These are phyloP conservation scores for Zeuzera pyrina DNA, from an alignment of 2,888 invertebrate genomes.

Conservation along the genomic window DNA sequence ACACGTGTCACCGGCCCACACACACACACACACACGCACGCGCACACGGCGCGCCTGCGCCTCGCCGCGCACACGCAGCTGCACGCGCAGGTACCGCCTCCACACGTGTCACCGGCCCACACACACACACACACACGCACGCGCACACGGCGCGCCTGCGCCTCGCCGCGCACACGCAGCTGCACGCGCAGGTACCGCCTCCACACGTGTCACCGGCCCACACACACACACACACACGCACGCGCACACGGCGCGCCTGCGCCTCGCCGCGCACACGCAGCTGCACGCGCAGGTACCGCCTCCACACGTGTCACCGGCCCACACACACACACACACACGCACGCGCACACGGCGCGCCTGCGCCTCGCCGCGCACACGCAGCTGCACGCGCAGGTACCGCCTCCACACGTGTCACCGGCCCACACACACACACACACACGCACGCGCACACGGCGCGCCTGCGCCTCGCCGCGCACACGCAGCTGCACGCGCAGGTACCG, in stretches of 20 bases:
- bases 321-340: conserved; percentile 21
- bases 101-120: no score
- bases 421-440: conserved; percentile 22
- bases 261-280: conserved; percentile 29
- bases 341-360: conserved; percentile 24
- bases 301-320: no score
- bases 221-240: conserved; percentile 22
- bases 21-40: conserved; percentile 21
- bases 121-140: conserved; percentile 20
- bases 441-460: conserved; percentile 24
- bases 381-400: conserved; percentile 41
- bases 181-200: conserved; percentile 44
- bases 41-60: conserved; percentile 23
- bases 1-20: no score
- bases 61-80: conserved; percentile 32
- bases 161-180: conserved; percentile 29
- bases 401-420: no score
- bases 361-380: conserved; percentile 29
- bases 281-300: conserved; percentile 43
- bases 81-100: conserved; percentile 42
- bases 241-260: conserved; percentile 23
- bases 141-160: conserved; percentile 24
- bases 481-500: conserved; percentile 40
- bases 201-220: no score
- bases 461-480: conserved; percentile 28